Evolutionary conservation across 2,113 vertebrate species (phyloP).

Genomic region (Gymnocephalus cernua): DNA sequence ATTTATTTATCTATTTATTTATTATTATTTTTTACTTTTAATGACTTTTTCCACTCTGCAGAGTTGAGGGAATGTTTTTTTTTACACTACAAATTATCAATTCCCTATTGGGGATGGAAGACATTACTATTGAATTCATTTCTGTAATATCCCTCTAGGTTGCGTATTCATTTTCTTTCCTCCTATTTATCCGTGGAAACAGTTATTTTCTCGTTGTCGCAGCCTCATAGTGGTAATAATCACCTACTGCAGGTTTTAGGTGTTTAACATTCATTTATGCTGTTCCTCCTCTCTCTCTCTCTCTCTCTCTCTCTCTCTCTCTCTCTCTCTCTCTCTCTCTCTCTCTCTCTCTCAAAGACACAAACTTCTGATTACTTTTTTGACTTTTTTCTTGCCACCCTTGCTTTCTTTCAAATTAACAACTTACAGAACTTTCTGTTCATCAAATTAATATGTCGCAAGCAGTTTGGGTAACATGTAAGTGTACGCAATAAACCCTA

Average conservation of each 20-base stretch:
- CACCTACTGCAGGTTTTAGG: conserved; percentile 34
- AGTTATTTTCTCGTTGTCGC: conserved; percentile 48
- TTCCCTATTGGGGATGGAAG: conserved; percentile 59
- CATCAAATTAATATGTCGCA: conserved; percentile 8
- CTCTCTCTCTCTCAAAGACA: conserved; percentile 10
- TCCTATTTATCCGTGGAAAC: conserved; percentile 48
- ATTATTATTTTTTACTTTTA: conserved; percentile 61
- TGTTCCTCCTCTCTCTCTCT: neutral
- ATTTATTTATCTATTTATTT: conserved; percentile 27
- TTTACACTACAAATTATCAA: conserved; percentile 62
- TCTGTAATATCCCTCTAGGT: conserved; percentile 66
- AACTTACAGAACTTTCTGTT: conserved; percentile 18
- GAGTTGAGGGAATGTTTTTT: conserved; percentile 43
- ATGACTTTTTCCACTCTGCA: conserved; percentile 69
- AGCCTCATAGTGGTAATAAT: conserved; percentile 51
- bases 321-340: conserved; percentile 8
- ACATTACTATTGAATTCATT: conserved; percentile 75
- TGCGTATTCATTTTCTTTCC: conserved; percentile 33
- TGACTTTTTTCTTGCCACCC: neutral
- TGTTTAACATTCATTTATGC: conserved; percentile 63
- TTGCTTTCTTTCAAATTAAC: conserved; percentile 17
- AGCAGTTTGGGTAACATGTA: neutral
- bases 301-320: neutral
- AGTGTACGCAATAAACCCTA: neutral
- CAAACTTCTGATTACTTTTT: conserved; percentile 43